These are phyloP conservation scores for Cygnus atratus DNA, from an alignment of 2,113 vertebrate species.

Conservation along the genomic window DNA sequence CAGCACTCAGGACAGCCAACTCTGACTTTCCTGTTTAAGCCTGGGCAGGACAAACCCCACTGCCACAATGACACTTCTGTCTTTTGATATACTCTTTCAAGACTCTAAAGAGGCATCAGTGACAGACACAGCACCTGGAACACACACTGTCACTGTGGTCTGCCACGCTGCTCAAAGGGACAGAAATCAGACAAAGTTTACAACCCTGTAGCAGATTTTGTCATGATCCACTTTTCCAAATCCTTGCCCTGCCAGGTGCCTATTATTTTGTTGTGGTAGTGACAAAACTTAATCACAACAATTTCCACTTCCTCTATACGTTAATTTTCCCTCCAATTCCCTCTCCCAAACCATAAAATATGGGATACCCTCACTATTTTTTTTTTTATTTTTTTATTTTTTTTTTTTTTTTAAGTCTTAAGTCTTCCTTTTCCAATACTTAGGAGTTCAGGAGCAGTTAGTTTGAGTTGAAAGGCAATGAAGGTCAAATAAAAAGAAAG, in stretches of 20 bases:
- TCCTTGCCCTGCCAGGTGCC: background rate
- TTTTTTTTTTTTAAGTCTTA: background rate
- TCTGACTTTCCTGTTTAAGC: background rate
- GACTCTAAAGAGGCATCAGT: background rate
- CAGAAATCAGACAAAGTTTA: background rate
- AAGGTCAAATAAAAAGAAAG: background rate
- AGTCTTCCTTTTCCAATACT: background rate
- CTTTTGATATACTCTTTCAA: background rate
- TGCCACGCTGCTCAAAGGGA: background rate
- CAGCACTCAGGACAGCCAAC: too few species aligned
- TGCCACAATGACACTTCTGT: too few species aligned
- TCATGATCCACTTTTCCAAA: background rate
- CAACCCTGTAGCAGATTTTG: background rate
- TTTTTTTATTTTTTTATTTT: background rate
- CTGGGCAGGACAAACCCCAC: background rate
- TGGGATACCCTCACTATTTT: background rate
- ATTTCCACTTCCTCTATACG: background rate
- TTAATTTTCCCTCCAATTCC: background rate
- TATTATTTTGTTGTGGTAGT: background rate
- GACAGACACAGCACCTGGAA: background rate
- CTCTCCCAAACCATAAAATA: background rate
- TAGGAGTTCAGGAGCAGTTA: background rate
- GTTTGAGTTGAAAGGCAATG: background rate
- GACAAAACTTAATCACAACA: background rate
- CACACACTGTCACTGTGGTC: background rate